Evolutionary conservation across 92 coral and sea anemone genomes (phyloP).

Genomic region (Meandrina meandrites): DNA sequence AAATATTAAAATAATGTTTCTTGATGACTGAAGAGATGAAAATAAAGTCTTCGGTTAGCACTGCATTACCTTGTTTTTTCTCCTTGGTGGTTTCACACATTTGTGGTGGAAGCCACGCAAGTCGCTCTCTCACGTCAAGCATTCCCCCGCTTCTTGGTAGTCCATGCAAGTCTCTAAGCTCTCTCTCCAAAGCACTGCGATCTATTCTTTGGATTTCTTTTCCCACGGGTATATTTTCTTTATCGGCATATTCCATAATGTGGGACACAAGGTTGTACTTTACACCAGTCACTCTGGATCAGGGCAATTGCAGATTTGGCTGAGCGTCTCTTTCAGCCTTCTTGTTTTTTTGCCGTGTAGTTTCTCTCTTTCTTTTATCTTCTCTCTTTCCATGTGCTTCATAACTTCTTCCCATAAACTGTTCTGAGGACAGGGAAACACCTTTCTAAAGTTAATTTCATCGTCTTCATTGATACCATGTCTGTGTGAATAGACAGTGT

Average conservation of each 20-base stretch:
- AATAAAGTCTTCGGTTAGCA: neutral
- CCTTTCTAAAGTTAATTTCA: neutral
- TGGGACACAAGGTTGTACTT: neutral
- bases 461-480: neutral
- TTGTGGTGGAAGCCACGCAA: neutral
- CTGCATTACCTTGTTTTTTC: neutral
- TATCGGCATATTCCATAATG: neutral
- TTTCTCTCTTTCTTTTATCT: neutral
- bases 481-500: neutral
- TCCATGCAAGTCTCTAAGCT: neutral
- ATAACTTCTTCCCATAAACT: slow-evolving; percentile 16
- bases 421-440: slow-evolving; percentile 8
- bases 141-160: neutral
- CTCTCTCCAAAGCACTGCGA: neutral
- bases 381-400: neutral
- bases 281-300: neutral
- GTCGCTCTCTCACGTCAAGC: neutral
- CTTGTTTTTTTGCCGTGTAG: neutral
- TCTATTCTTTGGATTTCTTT: neutral
- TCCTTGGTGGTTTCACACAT: neutral
- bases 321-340: neutral
- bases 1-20: neutral
- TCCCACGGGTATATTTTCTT: neutral
- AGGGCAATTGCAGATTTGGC: too few relatives aligned
- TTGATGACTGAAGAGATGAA: neutral